Conservation (phyloP, 2,797 vertebrate genomes). For the Glyptemys insculpta region DNA sequence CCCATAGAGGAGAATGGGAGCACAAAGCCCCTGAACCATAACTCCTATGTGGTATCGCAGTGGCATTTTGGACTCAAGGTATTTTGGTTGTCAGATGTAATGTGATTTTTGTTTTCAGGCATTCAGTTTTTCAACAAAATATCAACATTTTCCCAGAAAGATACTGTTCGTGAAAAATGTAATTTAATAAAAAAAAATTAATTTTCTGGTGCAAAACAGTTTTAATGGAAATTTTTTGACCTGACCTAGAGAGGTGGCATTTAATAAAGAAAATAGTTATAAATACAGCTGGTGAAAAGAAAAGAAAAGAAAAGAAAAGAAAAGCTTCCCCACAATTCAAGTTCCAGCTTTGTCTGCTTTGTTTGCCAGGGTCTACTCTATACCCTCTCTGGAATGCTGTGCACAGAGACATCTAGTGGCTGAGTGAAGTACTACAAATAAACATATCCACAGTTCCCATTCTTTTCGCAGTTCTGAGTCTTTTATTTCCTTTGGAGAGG, state of each 20-base stretch:
- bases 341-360: background rate
- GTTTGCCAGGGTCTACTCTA: conserved; percentile 20
- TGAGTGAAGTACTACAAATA: background rate
- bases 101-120: background rate
- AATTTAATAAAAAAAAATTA: background rate
- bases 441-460: conserved; percentile 33
- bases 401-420: background rate
- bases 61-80: background rate
- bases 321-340: conserved; percentile 16
- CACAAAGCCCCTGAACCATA: background rate
- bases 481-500: background rate
- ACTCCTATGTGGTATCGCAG: background rate
- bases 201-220: background rate
- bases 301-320: background rate
- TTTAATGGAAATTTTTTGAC: background rate
- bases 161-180: background rate
- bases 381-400: background rate
- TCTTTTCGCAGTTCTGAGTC: conserved; percentile 12
- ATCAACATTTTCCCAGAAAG: background rate
- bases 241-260: background rate
- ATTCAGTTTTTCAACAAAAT: background rate
- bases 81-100: background rate
- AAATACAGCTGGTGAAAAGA: background rate
- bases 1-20: background rate
- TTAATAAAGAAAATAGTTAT: background rate